These are phyloP conservation scores for Melanogrammus aeglefinus DNA, from an alignment of 2,797 vertebrate species.

Conservation along the genomic window DNA sequence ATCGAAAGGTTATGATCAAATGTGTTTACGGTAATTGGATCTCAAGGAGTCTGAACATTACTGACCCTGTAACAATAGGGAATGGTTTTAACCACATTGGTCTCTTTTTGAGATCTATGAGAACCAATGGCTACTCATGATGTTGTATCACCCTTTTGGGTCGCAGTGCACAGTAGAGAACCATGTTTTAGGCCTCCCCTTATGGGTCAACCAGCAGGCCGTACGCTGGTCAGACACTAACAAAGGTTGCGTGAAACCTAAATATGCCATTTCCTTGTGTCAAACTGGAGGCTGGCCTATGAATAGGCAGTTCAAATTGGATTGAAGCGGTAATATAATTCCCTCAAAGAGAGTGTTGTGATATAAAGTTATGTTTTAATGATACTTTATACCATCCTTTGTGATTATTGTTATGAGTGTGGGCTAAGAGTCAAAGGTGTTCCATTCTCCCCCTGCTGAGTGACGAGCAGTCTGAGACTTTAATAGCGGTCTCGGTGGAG, in stretches of 20 bases:
- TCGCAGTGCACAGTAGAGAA: no score
- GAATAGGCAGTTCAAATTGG: not conserved
- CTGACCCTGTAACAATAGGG: not conserved
- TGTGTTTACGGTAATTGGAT: not conserved
- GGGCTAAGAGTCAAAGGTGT: constrained; percentile 29
- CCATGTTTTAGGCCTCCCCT: no score
- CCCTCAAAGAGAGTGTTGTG: not conserved
- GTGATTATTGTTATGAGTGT: constrained; percentile 1
- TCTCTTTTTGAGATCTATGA: no score
- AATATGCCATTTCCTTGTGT: not conserved
- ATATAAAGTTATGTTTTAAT: not conserved
- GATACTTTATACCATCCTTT: not conserved
- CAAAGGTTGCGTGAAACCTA: not conserved
- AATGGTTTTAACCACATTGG: no score
- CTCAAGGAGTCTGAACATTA: not conserved
- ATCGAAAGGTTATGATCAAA: not conserved
- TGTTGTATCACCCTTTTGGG: no score
- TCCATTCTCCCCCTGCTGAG: constrained; percentile 46
- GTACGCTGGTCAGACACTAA: not conserved
- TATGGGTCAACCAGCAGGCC: no score
- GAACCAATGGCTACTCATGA: no score
- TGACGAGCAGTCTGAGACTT: constrained; percentile 59
- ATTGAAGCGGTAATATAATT: not conserved
- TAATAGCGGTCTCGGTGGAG: constrained; percentile 37
- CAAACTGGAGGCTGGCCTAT: not conserved